Base-by-base conservation (phyloP, 1,140 invertebrate genomes). In the Hyles vespertilio region DNA sequence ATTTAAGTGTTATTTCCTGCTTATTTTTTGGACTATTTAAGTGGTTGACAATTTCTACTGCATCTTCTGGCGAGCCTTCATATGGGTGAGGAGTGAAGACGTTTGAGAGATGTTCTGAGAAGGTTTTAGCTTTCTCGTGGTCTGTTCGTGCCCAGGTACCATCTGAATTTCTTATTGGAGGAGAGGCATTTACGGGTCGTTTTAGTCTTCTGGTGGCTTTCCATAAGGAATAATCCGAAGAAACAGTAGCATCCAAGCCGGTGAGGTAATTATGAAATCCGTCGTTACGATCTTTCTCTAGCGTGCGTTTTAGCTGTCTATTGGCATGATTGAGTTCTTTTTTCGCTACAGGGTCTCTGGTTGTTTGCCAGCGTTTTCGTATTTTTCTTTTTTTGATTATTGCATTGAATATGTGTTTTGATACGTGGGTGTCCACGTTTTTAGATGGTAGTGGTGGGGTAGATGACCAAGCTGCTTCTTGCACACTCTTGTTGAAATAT, bases 31-130 rank as follows among this genome's bases (percentile, higher is more conserved):
- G 22, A 22, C 22, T 22, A 22, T 22, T 22, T 22, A 22, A 22
- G 22, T 22, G 36, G 48, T 51, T 10, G 11, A 22, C 52, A 33
- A 52, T 59, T 59, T 44, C 43, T 46, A 12, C 36, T 22, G 32
- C 6, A 53, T 34, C 8, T 22, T 49, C 32, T 4, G 12, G 46
- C 10, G 11, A 6, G 12, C 57, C 43, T 10, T 53, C 51, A 36
- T n/a, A 53, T 36, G 51, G 50, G 40, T 61, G 53, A 51, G 59
- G 47, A 9, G 40, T 51, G 10, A 61, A 61, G 22, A 56, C 48
- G 9, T 56, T 46, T 10, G 54, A 34, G 8, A 57, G 43, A 52
- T 57, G 55, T 57, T 56, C 54, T 32, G 54, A 22, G n/a, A 61
- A 59, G 10, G 51, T 54, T 36, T 47, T 33, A 46, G 51, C 58